Evolutionary conservation across 2,113 vertebrate genomes (phyloP), one percentile per base, ranked within the genome.

Genomic region (Xenus cinereus): DNA sequence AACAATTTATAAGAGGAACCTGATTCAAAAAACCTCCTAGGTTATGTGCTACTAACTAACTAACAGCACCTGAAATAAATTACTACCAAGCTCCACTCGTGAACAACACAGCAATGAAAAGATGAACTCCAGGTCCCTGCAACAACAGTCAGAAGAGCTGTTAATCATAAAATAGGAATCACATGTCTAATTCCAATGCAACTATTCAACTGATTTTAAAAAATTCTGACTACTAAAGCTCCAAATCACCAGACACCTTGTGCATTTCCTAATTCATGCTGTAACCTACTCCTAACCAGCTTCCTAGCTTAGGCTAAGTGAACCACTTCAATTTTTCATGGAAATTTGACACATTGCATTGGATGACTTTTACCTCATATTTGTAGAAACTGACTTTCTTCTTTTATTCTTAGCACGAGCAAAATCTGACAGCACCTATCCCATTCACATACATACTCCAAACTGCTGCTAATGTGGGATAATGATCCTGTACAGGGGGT

Each of bases 1-100:
- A 94, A 84, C 76, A 97, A 95, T 79, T 91, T 93, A 51, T 54
- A 90, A 93, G 64, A 95, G 51, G 91, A 97, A 91, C 37, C 39
- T 43, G 84, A 33, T 72, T 81, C 16, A 46, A 77, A 86, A 87
- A 78, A 80, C 51, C 19, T 79, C 71, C 35, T n/a, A 68, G 22
- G 32, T 95, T 85, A 43, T 39, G 22, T 82, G 67, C 75, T 76
- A 53, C 75, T 63, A 63, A 39, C 56, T 35, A 64, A 87, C 48
- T 89, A 66, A 84, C 14, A 43, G 39, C 91, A 94, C 92, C 81
- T 89, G 84, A 67, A 94, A 56, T 71, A 91, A 94, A 94, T 57
- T 76, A 80, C 60, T 91, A 63, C 37, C 20, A 63, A 71, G 12
- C 3, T 12, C 8, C 35, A 21, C 30, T 48, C 14, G 23, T 67